These are phyloP conservation scores for Scaeva pyrastri DNA, from an alignment of 2,888 invertebrate genomes.

Conservation along the genomic window DNA sequence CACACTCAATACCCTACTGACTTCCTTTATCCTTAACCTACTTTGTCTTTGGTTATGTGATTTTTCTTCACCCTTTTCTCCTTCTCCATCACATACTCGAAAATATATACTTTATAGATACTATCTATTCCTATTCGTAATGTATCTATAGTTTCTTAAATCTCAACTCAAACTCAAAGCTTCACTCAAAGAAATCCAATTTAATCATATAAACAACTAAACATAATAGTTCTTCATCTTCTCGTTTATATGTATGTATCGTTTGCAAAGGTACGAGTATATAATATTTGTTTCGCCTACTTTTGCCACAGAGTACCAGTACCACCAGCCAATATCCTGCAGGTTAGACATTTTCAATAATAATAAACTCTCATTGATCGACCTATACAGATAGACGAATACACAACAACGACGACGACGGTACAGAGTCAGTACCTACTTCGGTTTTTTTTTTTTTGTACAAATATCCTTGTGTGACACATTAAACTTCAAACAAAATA, in stretches of 20 bases:
- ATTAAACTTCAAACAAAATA: conserved; percentile 70
- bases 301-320: conserved; percentile 48
- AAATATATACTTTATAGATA: background rate
- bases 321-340: conserved; percentile 71
- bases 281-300: conserved; percentile 66
- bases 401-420: background rate
- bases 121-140: background rate
- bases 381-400: conserved; percentile 4
- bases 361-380: conserved; percentile 38
- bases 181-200: conserved; percentile 38
- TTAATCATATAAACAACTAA: conserved; percentile 40
- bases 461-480: conserved; percentile 47
- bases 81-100: background rate
- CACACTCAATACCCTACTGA: background rate
- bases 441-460: background rate
- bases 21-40: conserved; percentile 36
- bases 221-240: background rate
- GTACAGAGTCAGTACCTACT: too few relatives aligned
- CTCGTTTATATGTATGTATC: background rate
- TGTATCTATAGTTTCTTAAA: background rate
- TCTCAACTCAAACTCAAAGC: conserved; percentile 8
- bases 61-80: conserved; percentile 23
- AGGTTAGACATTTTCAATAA: conserved; percentile 66
- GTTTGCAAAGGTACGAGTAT: too few relatives aligned
- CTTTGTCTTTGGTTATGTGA: conserved; percentile 16